Conservation (phyloP, 2,113 vertebrate genomes). For the Nyctereutes procyonoides region DNA sequence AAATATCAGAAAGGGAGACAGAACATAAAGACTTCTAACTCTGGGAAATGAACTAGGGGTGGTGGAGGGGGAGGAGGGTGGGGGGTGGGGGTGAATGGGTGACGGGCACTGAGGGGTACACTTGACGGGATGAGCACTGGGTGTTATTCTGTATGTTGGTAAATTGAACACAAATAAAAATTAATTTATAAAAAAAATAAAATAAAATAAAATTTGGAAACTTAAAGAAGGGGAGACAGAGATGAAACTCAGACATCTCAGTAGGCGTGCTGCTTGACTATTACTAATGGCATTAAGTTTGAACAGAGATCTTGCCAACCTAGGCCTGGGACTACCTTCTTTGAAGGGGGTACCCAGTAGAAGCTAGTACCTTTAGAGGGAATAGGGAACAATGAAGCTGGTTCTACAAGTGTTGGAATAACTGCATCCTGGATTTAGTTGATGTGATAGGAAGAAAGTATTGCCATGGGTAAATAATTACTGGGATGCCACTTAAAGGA, state of each 20-base stretch:
- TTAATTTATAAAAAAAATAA: no score
- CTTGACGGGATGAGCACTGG: no score
- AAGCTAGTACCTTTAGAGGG: neutral
- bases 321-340: neutral
- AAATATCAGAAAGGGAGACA: no score
- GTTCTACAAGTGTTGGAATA: neutral
- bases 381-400: neutral
- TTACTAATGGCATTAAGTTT: neutral
- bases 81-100: no score
- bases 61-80: no score
- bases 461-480: neutral
- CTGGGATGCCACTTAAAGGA: neutral
- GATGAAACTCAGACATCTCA: neutral
- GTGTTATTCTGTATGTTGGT: no score
- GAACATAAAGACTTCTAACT: no score
- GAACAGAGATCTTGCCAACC: neutral
- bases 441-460: neutral
- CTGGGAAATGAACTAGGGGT: no score
- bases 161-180: no score
- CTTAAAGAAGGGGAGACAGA: neutral
- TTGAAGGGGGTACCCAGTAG: neutral
- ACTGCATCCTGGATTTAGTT: neutral
- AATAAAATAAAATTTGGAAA: neutral
- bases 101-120: no score
- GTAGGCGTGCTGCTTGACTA: neutral